Percentiles rank a stretch among this genome's conserved stretches.
Conservation (phyloP, 2,888 invertebrate genomes). For the Microdon myrmicae region DNA sequence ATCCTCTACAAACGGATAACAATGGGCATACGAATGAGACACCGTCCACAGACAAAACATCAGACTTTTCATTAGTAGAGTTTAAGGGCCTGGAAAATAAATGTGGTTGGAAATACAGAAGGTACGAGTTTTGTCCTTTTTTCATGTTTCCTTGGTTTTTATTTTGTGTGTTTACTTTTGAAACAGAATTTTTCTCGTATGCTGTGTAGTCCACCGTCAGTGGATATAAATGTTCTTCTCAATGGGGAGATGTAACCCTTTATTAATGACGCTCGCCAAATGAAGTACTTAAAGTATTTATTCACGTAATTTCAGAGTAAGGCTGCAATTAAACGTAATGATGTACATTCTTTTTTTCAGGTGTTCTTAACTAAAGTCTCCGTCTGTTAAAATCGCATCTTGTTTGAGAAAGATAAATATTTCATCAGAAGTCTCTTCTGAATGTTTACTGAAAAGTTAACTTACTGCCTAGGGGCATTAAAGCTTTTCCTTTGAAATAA, state of each 20-base stretch:
- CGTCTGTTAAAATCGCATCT: too few relatives aligned
- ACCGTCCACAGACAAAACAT: constrained; percentile 32
- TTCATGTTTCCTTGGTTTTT: constrained; percentile 10
- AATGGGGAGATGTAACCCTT: constrained; percentile 9
- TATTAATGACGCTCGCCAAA: too few relatives aligned
- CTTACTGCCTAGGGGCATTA: too few relatives aligned
- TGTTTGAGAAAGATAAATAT: too few relatives aligned
- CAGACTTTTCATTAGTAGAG: constrained; percentile 46
- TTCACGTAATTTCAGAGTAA: constrained; percentile 27
- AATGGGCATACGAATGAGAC: constrained; percentile 21
- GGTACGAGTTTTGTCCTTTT: constrained; percentile 6
- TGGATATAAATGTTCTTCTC: too few relatives aligned
- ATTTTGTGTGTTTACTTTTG: too few relatives aligned
- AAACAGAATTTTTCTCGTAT: constrained; percentile 23
- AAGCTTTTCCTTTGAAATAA: too few relatives aligned
- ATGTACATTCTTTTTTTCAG: constrained; percentile 1
- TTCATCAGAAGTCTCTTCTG: too few relatives aligned
- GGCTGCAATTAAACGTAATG: constrained; percentile 25
- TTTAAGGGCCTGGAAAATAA: constrained; percentile 31
- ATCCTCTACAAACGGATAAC: constrained; percentile 7
- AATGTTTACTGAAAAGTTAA: too few relatives aligned
- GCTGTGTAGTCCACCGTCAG: background rate
- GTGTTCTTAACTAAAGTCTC: background rate
- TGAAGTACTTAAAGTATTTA: constrained; percentile 16
- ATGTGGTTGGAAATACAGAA: background rate